Percentiles rank a stretch among this genome's conserved stretches.
phyloP scores from a whole-genome alignment of 2,888 invertebrate species.

The Gari tellinella region DNA sequence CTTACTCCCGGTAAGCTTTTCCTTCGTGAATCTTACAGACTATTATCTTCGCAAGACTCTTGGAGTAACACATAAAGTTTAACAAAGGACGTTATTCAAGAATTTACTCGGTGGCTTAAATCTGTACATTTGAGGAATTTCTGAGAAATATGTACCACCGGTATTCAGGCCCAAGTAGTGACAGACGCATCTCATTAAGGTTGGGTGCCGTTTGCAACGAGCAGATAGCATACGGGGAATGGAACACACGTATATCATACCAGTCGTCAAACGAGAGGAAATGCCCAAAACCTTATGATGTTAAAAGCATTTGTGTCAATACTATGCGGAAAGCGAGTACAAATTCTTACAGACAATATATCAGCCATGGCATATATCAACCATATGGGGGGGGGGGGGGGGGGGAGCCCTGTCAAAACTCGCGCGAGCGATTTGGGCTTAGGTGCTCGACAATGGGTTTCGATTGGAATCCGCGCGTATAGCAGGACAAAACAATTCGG shows the following conservation, averaged over 20 bases:
- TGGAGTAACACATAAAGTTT: conserved; percentile 1
- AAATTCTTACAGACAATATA: conserved; percentile 33
- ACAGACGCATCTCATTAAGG: background rate
- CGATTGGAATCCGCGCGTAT: conserved; percentile 25
- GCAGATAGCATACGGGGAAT: conserved; percentile 11
- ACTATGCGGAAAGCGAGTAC: conserved; percentile 1
- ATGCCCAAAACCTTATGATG: conserved; percentile 5
- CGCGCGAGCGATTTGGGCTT: conserved; percentile 31
- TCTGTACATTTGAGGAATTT: conserved; percentile 6
- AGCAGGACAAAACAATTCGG: conserved; percentile 23
- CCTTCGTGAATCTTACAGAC: conserved; percentile 11
- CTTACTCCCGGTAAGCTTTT: conserved; percentile 19
- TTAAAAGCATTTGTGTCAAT: background rate
- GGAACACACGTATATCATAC: conserved; percentile 12
- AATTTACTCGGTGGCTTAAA: conserved; percentile 3
- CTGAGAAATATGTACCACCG: conserved; percentile 13
- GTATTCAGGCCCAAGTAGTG: conserved; percentile 12
- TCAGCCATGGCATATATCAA: conserved; percentile 35
- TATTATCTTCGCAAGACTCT: background rate
- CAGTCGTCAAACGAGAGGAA: conserved; percentile 18
- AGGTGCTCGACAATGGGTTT: conserved; percentile 33
- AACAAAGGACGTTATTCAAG: conserved; percentile 1
- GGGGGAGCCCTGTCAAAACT: conserved; percentile 8
- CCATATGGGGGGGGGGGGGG: conserved; percentile 38
- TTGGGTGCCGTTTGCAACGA: conserved; percentile 6